Evolutionary conservation across 2,888 invertebrate genomes (phyloP), one percentile per base, ranked within the genome.

Genomic region (Argyresthia goedartella): DNA sequence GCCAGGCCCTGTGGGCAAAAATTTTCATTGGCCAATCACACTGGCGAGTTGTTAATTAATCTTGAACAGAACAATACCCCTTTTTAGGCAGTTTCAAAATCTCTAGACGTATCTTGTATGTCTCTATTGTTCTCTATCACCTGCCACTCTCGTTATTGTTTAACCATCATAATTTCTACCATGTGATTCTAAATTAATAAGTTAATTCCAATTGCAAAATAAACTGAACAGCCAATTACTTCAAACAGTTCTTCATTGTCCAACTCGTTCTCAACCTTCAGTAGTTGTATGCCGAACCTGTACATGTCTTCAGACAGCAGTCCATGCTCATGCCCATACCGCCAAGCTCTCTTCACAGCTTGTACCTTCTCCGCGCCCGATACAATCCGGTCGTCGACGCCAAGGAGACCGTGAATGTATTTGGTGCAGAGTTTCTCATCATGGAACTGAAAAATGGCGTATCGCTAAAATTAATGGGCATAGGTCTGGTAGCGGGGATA

Each of bases 281-380:
- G 58, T 57, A 86, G 57, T 46, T 77, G 64, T 48, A 86, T 68
- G 1, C 86, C 86, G 68, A 86, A 85, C 8, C 64, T 62, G 57
- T 81, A 85, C 80, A 84, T 80, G 2, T 82, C 75, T 62, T 75
- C 72, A 3, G 69, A 65, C 1, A 86, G 67, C 8, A 84, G 53
- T 8, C 73, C 76, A 63, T 71, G 73, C 42, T 77, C 74, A 56
- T 79, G 76, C 0, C 81, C 81, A 56, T 68, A 76, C 58, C 65
- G 64, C 85, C 85, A 86, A 2, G 81, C 82, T 16, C 71, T 70
- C 63, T 81, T 81, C 4, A 86, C 78, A 1, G 72, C 73, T 45
- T 57, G 59, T 47, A 85, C 71, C 58, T 73, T 84, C 52, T 79
- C 73, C 34, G 58, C 49, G 13, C 76, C 76, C 15, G 64, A 66